Evolutionary conservation across 2,113 vertebrate genomes (phyloP).

Genomic region (Oncorhynchus mykiss): DNA sequence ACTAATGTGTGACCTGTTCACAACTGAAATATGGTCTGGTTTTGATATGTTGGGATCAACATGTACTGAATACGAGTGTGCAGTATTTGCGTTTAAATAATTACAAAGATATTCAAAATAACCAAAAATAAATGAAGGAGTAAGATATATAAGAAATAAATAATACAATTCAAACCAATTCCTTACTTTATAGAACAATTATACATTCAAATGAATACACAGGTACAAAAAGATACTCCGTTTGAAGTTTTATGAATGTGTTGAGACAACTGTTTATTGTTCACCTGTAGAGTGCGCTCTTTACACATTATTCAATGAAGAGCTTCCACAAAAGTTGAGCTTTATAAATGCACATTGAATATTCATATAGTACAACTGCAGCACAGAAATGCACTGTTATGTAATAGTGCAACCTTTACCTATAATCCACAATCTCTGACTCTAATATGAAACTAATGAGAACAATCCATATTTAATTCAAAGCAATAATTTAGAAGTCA

Average conservation of each 20-base stretch:
- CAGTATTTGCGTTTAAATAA: background rate
- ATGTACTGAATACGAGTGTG: background rate
- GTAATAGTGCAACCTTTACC: background rate
- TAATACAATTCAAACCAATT: background rate
- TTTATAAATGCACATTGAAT: background rate
- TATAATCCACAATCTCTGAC: background rate
- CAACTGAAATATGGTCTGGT: background rate
- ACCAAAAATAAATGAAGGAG: background rate
- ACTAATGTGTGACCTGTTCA: background rate
- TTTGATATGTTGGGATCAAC: background rate
- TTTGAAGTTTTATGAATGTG: background rate
- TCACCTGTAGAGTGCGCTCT: conserved; percentile 20
- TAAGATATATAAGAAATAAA: background rate
- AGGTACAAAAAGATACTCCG: background rate
- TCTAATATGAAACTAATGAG: background rate
- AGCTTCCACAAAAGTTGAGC: background rate
- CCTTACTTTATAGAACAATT: conserved; percentile 4
- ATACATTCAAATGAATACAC: conserved; percentile 1
- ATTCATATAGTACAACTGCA: background rate
- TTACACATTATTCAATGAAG: conserved; percentile 3
- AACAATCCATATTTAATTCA: background rate
- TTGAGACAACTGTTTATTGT: background rate
- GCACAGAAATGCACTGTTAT: background rate
- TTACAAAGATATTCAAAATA: background rate
- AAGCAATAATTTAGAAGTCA: background rate